phyloP scores from a whole-genome alignment of 2,888 invertebrate genomes.

The Torymus aiolomorphi region DNA sequence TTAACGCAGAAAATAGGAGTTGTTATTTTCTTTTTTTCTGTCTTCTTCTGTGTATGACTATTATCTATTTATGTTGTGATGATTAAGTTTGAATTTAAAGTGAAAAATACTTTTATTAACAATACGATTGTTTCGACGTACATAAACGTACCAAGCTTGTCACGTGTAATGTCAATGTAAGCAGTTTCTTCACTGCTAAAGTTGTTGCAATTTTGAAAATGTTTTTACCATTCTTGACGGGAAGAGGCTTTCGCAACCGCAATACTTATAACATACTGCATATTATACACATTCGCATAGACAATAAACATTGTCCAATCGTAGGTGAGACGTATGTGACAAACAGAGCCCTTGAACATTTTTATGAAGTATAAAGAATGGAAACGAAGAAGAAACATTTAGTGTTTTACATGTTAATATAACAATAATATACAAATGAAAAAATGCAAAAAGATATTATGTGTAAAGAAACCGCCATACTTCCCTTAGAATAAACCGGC shows the following conservation, averaged over 20 bases:
- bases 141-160: background rate
- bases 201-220: slow-evolving; percentile 7
- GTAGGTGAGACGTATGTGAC: slow-evolving; percentile 54
- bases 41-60: too few species aligned
- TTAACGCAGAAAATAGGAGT: too few species aligned
- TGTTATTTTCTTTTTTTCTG: too few species aligned
- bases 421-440: slow-evolving; percentile 42
- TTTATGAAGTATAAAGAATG: slow-evolving; percentile 25
- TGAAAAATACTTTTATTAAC: too few species aligned
- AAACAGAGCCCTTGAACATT: slow-evolving; percentile 13
- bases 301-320: slow-evolving; percentile 64
- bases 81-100: too few species aligned
- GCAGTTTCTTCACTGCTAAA: slow-evolving; percentile 4
- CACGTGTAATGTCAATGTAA: background rate
- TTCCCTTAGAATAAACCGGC: slow-evolving; percentile 58
- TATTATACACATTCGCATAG: slow-evolving; percentile 58
- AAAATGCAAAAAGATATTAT: background rate
- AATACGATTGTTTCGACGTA: too few species aligned
- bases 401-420: slow-evolving; percentile 54
- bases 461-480: slow-evolving; percentile 53
- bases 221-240: background rate
- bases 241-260: slow-evolving; percentile 26
- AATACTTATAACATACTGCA: slow-evolving; percentile 10
- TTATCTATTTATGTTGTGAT: too few species aligned
- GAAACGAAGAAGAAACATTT: slow-evolving; percentile 35